A percentile compares a stretch with the other conserved stretches of the same genome.
These are phyloP conservation scores for Hylaeus volcanicus DNA, from an alignment of 1,140 invertebrate genomes.

Conservation along the genomic window DNA sequence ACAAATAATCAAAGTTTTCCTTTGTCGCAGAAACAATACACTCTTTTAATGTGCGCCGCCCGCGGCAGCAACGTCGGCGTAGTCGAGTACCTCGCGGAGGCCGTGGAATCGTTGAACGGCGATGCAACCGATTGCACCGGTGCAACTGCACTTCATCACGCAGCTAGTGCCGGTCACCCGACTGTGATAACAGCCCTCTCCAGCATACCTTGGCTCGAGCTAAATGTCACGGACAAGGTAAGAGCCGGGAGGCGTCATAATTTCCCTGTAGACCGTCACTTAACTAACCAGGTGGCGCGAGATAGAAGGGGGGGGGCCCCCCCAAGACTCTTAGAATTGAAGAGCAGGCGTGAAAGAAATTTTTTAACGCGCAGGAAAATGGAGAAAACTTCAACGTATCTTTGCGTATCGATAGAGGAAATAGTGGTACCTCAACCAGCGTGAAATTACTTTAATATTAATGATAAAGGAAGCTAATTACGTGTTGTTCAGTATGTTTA, in stretches of 20 bases:
- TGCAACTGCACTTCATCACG: conserved; percentile 80
- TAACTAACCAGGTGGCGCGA: too few species aligned
- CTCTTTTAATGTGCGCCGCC: conserved; percentile 86
- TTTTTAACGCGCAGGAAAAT: too few species aligned
- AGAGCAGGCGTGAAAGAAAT: too few species aligned
- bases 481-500: too few species aligned
- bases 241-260: neutral
- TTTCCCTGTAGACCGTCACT: neutral
- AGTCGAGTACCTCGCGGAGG: conserved; percentile 83
- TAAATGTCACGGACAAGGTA: conserved; percentile 83
- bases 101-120: conserved; percentile 84
- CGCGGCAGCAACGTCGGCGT: conserved; percentile 84
- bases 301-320: too few species aligned
- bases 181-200: conserved; percentile 83
- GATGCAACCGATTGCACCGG: conserved; percentile 82
- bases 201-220: conserved; percentile 82
- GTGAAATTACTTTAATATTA: too few species aligned
- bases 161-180: conserved; percentile 77
- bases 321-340: too few species aligned
- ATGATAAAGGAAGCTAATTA: too few species aligned
- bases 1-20: neutral
- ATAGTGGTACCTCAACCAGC: too few species aligned
- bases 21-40: conserved; percentile 84
- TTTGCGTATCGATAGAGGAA: too few species aligned
- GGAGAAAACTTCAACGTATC: too few species aligned